Percentiles rank a stretch among this genome's conserved stretches.
Evolutionary conservation across 2,888 invertebrate species (phyloP).

Genomic region (Tetanocera ferruginea): DNA sequence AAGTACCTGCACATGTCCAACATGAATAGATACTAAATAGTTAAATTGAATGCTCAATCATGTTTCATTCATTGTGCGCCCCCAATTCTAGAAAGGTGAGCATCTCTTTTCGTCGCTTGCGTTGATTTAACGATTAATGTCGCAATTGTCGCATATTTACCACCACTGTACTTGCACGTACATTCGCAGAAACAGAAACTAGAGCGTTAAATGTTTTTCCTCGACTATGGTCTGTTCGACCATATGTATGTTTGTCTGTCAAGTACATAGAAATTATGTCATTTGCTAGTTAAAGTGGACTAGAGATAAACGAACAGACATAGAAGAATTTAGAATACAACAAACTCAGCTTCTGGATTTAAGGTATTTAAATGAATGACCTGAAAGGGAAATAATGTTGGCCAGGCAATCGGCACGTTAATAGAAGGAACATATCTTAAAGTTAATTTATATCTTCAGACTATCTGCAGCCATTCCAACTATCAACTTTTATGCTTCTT

Average conservation of each 20-base stretch:
- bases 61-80: not conserved
- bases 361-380: no score
- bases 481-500: no score
- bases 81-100: not conserved
- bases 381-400: no score
- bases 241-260: not conserved
- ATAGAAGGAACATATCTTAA: no score
- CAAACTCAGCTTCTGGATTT: no score
- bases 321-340: no score
- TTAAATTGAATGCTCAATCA: not conserved
- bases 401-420: no score
- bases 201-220: not conserved
- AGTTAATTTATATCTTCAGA: no score
- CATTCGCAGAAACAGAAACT: not conserved
- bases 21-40: not conserved
- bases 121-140: not conserved
- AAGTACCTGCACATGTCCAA: no score
- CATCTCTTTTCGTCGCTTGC: not conserved
- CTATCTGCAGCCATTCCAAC: no score
- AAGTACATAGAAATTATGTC: slow-evolving; percentile 16
- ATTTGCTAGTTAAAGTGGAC: not conserved
- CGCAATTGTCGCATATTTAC: not conserved
- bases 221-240: not conserved
- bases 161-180: not conserved
- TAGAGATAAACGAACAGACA: no score